These are phyloP conservation scores for Limanda limanda DNA, from an alignment of 2,113 vertebrate species.

Conservation along the genomic window DNA sequence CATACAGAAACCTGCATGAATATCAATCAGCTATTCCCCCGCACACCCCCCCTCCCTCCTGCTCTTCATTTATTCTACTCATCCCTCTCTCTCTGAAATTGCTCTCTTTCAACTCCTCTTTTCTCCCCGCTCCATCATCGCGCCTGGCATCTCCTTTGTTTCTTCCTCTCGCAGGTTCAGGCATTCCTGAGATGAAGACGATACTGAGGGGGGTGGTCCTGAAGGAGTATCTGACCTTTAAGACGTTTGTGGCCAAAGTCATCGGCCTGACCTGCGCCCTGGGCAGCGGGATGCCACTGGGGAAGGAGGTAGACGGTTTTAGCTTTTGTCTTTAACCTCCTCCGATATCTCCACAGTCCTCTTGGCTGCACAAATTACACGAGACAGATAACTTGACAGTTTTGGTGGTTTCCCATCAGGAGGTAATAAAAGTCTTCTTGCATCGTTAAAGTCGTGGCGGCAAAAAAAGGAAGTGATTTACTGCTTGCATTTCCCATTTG, in stretches of 20 bases:
- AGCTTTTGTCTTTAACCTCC: not conserved
- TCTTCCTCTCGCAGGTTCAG: conserved; percentile 85
- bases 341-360: conserved; percentile 4
- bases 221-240: conserved; percentile 98
- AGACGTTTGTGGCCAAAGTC: conserved; percentile 98
- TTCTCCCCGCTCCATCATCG: conserved; percentile 48
- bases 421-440: conserved; percentile 15
- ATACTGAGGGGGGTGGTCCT: conserved; percentile 96
- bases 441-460: conserved; percentile 33
- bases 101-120: conserved; percentile 53
- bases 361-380: conserved; percentile 15
- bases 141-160: conserved; percentile 20
- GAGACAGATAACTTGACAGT: conserved; percentile 21
- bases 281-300: conserved; percentile 97
- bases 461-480: conserved; percentile 36
- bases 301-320: conserved; percentile 90
- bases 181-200: conserved; percentile 99
- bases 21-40: conserved; percentile 60
- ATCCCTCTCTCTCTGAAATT: conserved; percentile 53
- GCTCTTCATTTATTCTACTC: conserved; percentile 49
- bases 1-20: conserved; percentile 65
- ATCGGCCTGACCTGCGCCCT: conserved; percentile 96
- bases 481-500: conserved; percentile 22
- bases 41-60: not conserved
- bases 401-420: conserved; percentile 17